phyloP scores from a whole-genome alignment of 2,797 vertebrate genomes.

The Acanthurus lineatus region DNA sequence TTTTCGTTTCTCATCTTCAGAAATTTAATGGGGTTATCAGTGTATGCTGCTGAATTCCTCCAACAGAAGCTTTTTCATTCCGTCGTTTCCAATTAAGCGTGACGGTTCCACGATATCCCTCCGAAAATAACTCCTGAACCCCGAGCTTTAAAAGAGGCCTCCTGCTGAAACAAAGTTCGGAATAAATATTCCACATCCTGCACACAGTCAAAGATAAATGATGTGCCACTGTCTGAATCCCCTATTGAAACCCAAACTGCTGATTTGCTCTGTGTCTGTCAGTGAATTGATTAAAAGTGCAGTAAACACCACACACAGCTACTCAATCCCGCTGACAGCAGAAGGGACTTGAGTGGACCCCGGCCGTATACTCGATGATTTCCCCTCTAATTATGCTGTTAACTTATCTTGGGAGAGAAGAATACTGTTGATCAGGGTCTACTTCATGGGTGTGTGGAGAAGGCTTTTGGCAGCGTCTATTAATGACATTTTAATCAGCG shows the following conservation, averaged over 20 bases:
- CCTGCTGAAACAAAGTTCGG: conserved; percentile 51
- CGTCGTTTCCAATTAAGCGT: conserved; percentile 39
- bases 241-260: conserved; percentile 56
- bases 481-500: conserved; percentile 76
- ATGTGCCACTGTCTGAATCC: conserved; percentile 52
- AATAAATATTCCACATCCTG: conserved; percentile 55
- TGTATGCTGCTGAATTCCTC: conserved; percentile 34
- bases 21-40: conserved; percentile 37
- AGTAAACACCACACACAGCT: conserved; percentile 59
- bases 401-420: conserved; percentile 65
- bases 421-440: conserved; percentile 58
- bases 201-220: conserved; percentile 62
- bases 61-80: conserved; percentile 12
- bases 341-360: conserved; percentile 54
- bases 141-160: conserved; percentile 30
- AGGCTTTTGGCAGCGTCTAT: conserved; percentile 53
- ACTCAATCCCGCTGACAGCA: conserved; percentile 66
- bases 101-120: conserved; percentile 28
- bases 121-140: conserved; percentile 49
- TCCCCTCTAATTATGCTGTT: conserved; percentile 70
- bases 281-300: conserved; percentile 66
- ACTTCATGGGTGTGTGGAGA: conserved; percentile 34
- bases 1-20: not conserved
- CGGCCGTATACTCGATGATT: conserved; percentile 57
- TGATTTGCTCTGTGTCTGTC: conserved; percentile 61